Conservation (phyloP, 2,888 invertebrate genomes). For the Bellardia bayeri region DNA sequence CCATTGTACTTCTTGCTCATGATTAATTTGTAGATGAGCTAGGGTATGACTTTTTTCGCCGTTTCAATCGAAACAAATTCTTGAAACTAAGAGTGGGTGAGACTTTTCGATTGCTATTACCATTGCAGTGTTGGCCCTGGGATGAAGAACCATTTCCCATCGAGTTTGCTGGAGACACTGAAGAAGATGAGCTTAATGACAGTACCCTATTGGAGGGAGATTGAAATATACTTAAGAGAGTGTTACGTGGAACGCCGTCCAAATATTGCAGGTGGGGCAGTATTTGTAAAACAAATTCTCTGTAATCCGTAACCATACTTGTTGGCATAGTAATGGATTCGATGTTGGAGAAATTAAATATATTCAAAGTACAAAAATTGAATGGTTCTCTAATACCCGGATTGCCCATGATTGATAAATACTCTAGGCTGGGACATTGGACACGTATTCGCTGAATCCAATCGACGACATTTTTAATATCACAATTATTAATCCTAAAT, state of each 20-base stretch:
- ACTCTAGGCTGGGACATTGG: constrained; percentile 90
- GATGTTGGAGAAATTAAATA: constrained; percentile 80
- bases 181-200: constrained; percentile 27
- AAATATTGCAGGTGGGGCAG: constrained; percentile 79
- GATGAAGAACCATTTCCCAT: constrained; percentile 73
- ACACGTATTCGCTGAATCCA: constrained; percentile 89
- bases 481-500: constrained; percentile 88
- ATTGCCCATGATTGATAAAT: constrained; percentile 92
- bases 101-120: constrained; percentile 51
- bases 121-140: constrained; percentile 17
- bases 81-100: constrained; percentile 78
- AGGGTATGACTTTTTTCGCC: constrained; percentile 75
- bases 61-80: constrained; percentile 78
- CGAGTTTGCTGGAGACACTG: constrained; percentile 50
- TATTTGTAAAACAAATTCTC: constrained; percentile 79
- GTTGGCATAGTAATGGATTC: constrained; percentile 81
- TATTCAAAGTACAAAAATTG: constrained; percentile 69
- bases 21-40: constrained; percentile 79
- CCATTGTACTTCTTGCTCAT: constrained; percentile 38
- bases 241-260: constrained; percentile 77
- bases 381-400: constrained; percentile 88
- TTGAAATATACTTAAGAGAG: constrained; percentile 8
- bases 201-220: background rate
- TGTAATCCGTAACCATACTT: constrained; percentile 74
- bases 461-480: constrained; percentile 87